Base-by-base conservation (phyloP, 2,797 vertebrate genomes). In the Peromyscus nudipes region DNA sequence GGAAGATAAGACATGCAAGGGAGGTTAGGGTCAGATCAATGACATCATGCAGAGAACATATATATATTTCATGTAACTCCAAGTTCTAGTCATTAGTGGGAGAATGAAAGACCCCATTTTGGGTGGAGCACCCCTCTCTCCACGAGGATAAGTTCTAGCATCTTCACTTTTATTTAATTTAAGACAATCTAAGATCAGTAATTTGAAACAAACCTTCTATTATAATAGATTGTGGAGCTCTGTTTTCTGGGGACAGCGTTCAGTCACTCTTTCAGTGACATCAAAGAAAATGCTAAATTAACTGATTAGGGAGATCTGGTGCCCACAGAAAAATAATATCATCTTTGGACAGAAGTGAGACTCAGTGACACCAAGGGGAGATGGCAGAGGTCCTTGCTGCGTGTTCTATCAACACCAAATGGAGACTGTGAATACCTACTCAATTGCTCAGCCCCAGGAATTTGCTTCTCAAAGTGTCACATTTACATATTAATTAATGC, bases 131-230 rank as follows among this genome's bases (percentile, higher is more conserved):
- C 5, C 80, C 52, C 27, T 89, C 81, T n/a, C 60, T 69, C 43
- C 43, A n/a, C 5, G 34, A 79, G 37, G 49, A 67, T 1, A 71
- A 43, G 6, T 11, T 88, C 6, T 34, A 37, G 12, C 0, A 1
- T 4, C 29, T 7, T 94, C 37, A 23, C 27, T 91, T 94, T 17
- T 17, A 71, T 29, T 57, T 57, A 77, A 69, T 21, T 84, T 67
- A 90, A 67, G 17, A 46, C 3, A 71, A 67, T 79, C 80, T 23
- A 91, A 83, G 17, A 67, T 62, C 13, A 93, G 4, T 46, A 69
- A 91, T 89, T n/a, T 80, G 13, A 95, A 96, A 82, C 3, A 75
- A 23, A 79, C 10, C 40, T 73, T 82, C 77, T 40, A n/a, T 64
- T 88, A 46, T 8, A 83, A 49, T 86, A 89, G 69, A 76, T 79